Evolutionary conservation across 2,888 invertebrate species (phyloP), one percentile per base, ranked within the genome.

Genomic region (Lochmaea crataegi): DNA sequence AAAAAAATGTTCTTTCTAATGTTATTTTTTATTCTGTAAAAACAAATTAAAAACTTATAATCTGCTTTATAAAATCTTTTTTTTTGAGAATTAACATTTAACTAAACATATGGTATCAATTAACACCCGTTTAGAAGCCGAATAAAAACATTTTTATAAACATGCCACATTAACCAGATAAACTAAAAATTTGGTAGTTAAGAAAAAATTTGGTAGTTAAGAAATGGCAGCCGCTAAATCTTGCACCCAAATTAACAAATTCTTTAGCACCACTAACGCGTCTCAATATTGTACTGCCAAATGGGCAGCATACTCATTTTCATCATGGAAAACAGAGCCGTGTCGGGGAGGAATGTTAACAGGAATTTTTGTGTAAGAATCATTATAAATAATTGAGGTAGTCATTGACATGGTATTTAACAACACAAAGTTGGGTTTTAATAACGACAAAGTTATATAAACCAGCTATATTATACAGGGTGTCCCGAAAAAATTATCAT

Each of bases 281-380:
- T 61, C 66, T 67, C 72, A 63, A 72, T 72, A 67, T 67, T 61
- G 72, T 51, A 56, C 60, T 68, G 67, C 48, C 72, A 68, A 67
- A 61, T 26, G 12, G 63, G 12, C 53, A 22, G 22, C 41, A 51
- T 65, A 58, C 18, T 64, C 41, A 22, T 38, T 57, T 68, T 42
- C n/a, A 61, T 45, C 61, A 57, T 48, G 16, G 26, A 60, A 57
- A 22, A 57, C 57, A 57, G 57, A 26, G 11, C 11, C 57, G 57
- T 48, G 48, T 48, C 48, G 48, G n/a, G 14, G 48, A n/a, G n/a
- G 48, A 48, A 48, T 48, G n/a, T 48, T 48, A 12, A 48, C 48
- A 48, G n/a, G 48, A 48, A 48, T 48, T 48, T 48, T n/a, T 48
- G 48, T 48, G 48, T 48, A 48, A 48, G 48, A n/a, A 48, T 48